Conservation (phyloP, 2,888 invertebrate species). For the Sabatieria punctata region DNA sequence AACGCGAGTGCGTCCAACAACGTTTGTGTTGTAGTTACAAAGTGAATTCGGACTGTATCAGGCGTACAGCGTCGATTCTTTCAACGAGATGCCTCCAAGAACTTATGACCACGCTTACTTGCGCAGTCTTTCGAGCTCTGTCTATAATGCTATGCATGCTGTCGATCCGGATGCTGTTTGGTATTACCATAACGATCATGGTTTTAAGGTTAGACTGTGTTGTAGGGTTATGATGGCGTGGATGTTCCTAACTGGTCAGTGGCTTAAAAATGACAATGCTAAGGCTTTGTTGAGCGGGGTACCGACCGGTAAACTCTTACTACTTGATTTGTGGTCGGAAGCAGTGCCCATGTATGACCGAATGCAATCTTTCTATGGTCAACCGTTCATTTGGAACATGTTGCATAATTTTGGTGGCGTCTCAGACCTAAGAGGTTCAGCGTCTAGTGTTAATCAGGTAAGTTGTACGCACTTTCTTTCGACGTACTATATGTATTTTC, state of each 20-base stretch:
- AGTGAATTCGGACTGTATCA: slow-evolving; percentile 43
- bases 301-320: slow-evolving; percentile 56
- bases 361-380: slow-evolving; percentile 61
- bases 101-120: slow-evolving; percentile 46
- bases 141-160: slow-evolving; percentile 49
- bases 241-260: slow-evolving; percentile 51
- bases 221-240: slow-evolving; percentile 61
- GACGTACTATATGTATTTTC: too few relatives aligned
- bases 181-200: too few relatives aligned
- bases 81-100: slow-evolving; percentile 64
- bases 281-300: slow-evolving; percentile 55
- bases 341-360: slow-evolving; percentile 55
- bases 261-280: slow-evolving; percentile 42
- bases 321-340: slow-evolving; percentile 76
- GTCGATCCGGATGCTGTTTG: slow-evolving; percentile 64
- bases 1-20: too few relatives aligned
- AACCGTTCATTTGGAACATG: slow-evolving; percentile 93
- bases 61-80: slow-evolving; percentile 75
- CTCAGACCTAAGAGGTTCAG: too few relatives aligned
- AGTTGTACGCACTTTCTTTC: too few relatives aligned
- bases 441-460: too few relatives aligned
- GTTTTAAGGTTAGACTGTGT: too few relatives aligned
- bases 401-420: slow-evolving; percentile 91
- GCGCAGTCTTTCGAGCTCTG: slow-evolving; percentile 47
- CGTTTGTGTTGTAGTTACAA: too few relatives aligned